Percentiles rank a stretch among this genome's conserved stretches.
Conservation (phyloP, 2,113 vertebrate species). For the Morone saxatilis region DNA sequence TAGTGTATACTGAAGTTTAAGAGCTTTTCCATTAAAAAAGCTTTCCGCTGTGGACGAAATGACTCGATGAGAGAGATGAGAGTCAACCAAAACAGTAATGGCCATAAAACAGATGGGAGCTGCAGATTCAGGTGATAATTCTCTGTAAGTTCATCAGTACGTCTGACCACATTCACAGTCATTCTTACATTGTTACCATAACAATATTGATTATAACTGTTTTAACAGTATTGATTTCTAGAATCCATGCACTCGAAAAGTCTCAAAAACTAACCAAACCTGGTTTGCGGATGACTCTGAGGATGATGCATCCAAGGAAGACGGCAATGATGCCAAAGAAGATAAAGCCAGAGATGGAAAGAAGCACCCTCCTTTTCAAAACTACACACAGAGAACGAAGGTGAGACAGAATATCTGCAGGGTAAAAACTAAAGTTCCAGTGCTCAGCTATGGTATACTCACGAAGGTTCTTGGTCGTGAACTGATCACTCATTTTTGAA, state of each 20-base stretch:
- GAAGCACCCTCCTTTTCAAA: constrained; percentile 80
- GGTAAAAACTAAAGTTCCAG: neutral
- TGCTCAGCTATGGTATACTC: constrained; percentile 43
- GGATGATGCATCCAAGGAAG: constrained; percentile 70
- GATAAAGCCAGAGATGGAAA: constrained; percentile 78
- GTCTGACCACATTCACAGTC: no score
- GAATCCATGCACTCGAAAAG: neutral
- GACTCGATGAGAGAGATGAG: no score
- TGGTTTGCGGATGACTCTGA: constrained; percentile 72
- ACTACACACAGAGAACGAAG: constrained; percentile 55
- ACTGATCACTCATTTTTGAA: constrained; percentile 49
- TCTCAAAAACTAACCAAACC: constrained; percentile 37
- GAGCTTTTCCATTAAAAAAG: neutral
- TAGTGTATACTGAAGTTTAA: no score
- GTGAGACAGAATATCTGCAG: neutral
- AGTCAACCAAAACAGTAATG: no score
- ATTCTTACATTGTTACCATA: no score
- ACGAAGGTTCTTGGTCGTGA: constrained; percentile 80
- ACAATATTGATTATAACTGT: neutral
- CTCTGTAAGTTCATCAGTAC: no score
- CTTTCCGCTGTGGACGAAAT: neutral
- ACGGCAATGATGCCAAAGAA: constrained; percentile 67
- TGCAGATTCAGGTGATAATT: no score
- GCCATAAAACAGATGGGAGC: no score
- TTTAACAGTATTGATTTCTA: neutral